Evolutionary conservation across 2,113 vertebrate species (phyloP).

Genomic region (Solea solea): DNA sequence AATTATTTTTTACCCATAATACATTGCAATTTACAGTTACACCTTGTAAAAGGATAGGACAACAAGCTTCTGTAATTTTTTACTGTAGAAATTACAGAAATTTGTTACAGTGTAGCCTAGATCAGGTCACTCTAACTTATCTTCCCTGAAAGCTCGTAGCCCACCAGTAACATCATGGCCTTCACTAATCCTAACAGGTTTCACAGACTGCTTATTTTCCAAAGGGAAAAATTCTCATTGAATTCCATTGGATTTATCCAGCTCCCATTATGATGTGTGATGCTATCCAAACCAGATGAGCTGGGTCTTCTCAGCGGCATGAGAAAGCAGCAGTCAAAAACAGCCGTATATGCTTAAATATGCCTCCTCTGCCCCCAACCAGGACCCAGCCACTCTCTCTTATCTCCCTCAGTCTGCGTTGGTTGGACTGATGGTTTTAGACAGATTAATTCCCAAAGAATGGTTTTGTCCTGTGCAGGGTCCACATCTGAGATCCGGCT

Average conservation of each 20-base stretch:
- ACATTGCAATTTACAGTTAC: too few species aligned
- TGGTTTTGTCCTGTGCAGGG: constrained; percentile 65
- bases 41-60: too few species aligned
- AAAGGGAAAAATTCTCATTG: constrained; percentile 38
- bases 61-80: too few species aligned
- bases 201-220: constrained; percentile 38
- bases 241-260: constrained; percentile 66
- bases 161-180: constrained; percentile 39
- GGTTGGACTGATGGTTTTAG: constrained; percentile 62
- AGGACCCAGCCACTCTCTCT: constrained; percentile 41
- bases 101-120: too few species aligned
- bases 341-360: constrained; percentile 54
- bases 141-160: constrained; percentile 17
- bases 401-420: constrained; percentile 63
- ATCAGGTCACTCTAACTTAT: constrained; percentile 32
- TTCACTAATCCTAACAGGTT: constrained; percentile 65
- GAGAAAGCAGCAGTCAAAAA: constrained; percentile 51
- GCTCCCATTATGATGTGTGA: constrained; percentile 71
- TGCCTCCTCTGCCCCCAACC: constrained; percentile 32
- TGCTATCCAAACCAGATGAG: constrained; percentile 78
- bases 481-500: constrained; percentile 52
- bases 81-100: too few species aligned
- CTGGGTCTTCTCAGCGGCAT: constrained; percentile 48
- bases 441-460: constrained; percentile 68
- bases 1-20: too few species aligned